Percentiles rank a stretch among this genome's conserved stretches.
phyloP scores from a whole-genome alignment of 2,888 invertebrate species.

The Tetranychus truncatus region DNA sequence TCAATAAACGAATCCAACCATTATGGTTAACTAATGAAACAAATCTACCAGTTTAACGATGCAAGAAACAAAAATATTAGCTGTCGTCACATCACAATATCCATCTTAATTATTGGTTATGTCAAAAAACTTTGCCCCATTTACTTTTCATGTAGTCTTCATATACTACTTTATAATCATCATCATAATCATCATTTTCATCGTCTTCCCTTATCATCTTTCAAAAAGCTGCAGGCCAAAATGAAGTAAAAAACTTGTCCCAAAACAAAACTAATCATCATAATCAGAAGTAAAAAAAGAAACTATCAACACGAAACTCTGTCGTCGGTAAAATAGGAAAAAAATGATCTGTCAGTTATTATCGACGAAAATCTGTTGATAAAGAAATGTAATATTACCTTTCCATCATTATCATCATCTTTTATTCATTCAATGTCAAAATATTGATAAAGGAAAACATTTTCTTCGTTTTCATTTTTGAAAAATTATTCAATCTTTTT shows the following conservation, averaged over 20 bases:
- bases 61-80: too few relatives aligned
- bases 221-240: neutral
- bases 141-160: neutral
- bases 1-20: too few relatives aligned
- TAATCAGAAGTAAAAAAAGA: neutral
- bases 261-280: neutral
- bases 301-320: neutral
- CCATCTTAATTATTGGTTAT: neutral
- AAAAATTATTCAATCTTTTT: too few relatives aligned
- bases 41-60: too few relatives aligned
- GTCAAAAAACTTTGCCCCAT: neutral
- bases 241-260: neutral
- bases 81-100: neutral
- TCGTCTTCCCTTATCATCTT: neutral
- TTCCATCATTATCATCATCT: neutral
- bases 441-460: neutral
- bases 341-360: neutral
- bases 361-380: neutral
- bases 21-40: too few relatives aligned
- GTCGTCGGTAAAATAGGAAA: neutral
- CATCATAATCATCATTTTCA: neutral
- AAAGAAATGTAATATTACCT: neutral
- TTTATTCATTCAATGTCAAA: neutral
- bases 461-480: neutral
- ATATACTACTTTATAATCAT: neutral